These are phyloP conservation scores for Xestobium rufovillosum DNA, from an alignment of 2,888 invertebrate species.

Conservation along the genomic window DNA sequence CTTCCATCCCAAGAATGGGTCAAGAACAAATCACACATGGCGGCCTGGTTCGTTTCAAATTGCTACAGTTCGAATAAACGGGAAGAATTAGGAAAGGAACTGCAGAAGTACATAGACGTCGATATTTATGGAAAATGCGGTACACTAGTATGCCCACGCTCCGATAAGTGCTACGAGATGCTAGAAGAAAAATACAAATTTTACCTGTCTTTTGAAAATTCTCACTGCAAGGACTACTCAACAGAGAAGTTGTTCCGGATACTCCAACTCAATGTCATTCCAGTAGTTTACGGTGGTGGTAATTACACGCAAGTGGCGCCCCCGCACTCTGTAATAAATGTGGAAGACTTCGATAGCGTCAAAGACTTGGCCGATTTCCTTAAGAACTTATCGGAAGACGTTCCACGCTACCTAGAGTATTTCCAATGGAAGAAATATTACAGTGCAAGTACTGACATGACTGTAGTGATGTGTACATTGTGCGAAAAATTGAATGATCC, in stretches of 20 bases:
- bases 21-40: slow-evolving; percentile 44
- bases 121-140: slow-evolving; percentile 61
- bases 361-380: slow-evolving; percentile 48
- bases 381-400: slow-evolving; percentile 44
- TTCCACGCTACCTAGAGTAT: slow-evolving; percentile 49
- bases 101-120: slow-evolving; percentile 50
- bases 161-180: slow-evolving; percentile 41
- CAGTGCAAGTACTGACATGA: slow-evolving; percentile 18
- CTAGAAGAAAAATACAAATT: slow-evolving; percentile 57
- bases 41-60: slow-evolving; percentile 52
- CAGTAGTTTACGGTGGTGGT: slow-evolving; percentile 59
- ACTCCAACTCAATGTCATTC: slow-evolving; percentile 53
- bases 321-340: slow-evolving; percentile 49
- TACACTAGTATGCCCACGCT: slow-evolving; percentile 31
- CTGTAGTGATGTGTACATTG: slow-evolving; percentile 26
- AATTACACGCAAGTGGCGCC: slow-evolving; percentile 51
- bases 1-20: slow-evolving; percentile 24
- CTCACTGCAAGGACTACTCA: slow-evolving; percentile 57
- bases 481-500: slow-evolving; percentile 30
- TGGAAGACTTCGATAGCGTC: slow-evolving; percentile 48
- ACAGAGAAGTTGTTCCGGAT: slow-evolving; percentile 55
- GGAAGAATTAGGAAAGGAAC: slow-evolving; percentile 41
- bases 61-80: slow-evolving; percentile 45
- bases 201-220: slow-evolving; percentile 65
- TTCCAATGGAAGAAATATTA: slow-evolving; percentile 49